Evolutionary conservation across 92 coral and sea anemone genomes (phyloP), one percentile per base, ranked within the genome.

Genomic region (Palythoa caribaeorum): DNA sequence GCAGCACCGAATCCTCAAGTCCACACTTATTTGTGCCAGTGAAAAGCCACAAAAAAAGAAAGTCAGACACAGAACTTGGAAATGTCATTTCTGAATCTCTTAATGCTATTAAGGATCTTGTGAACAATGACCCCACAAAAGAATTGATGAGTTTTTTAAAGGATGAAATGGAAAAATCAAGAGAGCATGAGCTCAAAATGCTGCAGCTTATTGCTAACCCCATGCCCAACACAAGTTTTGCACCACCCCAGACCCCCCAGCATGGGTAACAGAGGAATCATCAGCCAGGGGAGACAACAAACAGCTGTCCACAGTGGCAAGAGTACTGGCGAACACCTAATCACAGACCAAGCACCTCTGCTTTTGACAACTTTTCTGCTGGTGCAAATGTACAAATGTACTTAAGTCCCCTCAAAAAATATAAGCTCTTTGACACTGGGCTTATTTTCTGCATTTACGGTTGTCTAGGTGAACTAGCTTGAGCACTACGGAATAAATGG

Each of bases 231-330:
- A 53, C 28, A 28, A 28, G 28, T 28, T 28, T 28, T 28, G 28
- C 28, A 28, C 28, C 28, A 28, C 28, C 28, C 28, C 28, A 28
- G 28, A 28, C 28, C 28, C 28, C 28, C 28, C 28, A 28, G 28
- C 28, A 28, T 28, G 55, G 55, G 55, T 52, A 52, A 1, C 55
- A 52, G 55, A 52, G 55, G 55, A 11, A 52, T 11, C 55, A 52
- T 52, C 1, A 52, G 55, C 55, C 55, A 52, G 55, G 55, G 55
- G 55, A 52, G 55, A 52, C 55, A 28, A 28, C 28, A 28, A 28
- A 28, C 52, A 73, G 38, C 77, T 40, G 16, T 73, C 77, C 77
- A 73, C 77, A 73, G 77, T 73, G 77, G 77, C 77, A 73, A 73
- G 77, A 73, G 39, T 73, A 73, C 77, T 14, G 77, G 77, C 47